A percentile compares a stretch with the other conserved stretches of the same genome.
Evolutionary conservation across 2,113 vertebrate species (phyloP).

Genomic region (Rhinogobius similis): DNA sequence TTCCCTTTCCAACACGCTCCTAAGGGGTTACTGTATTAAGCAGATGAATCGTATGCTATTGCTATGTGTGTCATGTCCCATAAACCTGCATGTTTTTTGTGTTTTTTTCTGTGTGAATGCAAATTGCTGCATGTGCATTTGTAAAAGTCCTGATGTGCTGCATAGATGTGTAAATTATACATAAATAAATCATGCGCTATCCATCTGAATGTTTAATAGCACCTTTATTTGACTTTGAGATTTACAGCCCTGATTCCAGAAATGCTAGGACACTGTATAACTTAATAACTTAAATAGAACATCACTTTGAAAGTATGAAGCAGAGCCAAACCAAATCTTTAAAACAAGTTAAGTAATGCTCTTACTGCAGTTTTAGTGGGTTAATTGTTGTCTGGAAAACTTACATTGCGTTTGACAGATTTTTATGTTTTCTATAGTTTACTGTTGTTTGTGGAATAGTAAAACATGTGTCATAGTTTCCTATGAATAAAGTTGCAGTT

Average conservation of each 20-base stretch:
- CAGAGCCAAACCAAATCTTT: too few species aligned
- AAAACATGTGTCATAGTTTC: too few species aligned
- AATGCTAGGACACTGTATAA: neutral
- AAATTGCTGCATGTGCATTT: constrained; percentile 20
- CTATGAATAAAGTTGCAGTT: too few species aligned
- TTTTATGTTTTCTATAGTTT: too few species aligned
- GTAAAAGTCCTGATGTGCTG: neutral
- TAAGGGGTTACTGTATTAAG: constrained; percentile 72
- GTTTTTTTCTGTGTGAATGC: constrained; percentile 1
- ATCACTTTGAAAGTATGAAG: too few species aligned
- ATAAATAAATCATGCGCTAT: constrained; percentile 69
- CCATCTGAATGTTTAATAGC: constrained; percentile 63
- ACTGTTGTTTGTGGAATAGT: too few species aligned
- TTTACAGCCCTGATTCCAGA: constrained; percentile 25
- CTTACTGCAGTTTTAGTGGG: neutral
- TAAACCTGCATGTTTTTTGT: constrained; percentile 27
- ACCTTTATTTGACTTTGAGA: constrained; percentile 53
- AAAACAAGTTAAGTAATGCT: too few species aligned
- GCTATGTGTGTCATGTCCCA: constrained; percentile 28
- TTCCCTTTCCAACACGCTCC: constrained; percentile 46
- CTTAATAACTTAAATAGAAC: too few species aligned
- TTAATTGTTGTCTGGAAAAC: neutral
- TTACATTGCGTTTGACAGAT: too few species aligned
- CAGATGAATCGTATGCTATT: constrained; percentile 43
- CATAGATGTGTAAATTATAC: constrained; percentile 50